Evolutionary conservation across 2,888 invertebrate genomes (phyloP), one percentile per base, ranked within the genome.

Genomic region (Noctua fimbriata): DNA sequence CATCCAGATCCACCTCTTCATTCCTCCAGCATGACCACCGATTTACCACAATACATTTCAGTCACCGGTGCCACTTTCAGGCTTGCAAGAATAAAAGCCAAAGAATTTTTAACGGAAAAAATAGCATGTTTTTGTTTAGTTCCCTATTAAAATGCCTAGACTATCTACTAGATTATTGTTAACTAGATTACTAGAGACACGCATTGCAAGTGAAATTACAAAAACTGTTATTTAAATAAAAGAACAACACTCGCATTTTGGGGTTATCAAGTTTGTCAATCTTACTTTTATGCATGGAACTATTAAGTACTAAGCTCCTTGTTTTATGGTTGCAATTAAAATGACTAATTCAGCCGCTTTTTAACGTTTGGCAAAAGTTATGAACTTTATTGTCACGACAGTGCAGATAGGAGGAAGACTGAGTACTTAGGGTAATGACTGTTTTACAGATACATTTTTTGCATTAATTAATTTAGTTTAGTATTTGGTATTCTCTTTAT

Each of bases 181-280:
- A 47, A 47, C 28, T 55, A 73, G 18, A 65, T 47, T 52, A 36
- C 36, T 58, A 36, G 5, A 47, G 9, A 47, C 16, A 24, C 12
- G 73, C 67, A 60, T 41, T 36, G 24, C n/a, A 66, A 65, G 58
- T n/a, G 24, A 70, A 36, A 44, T 52, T 41, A 32, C 9, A 49
- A 66, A 69, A 66, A 76, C 66, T 10, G 82, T 70, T 65, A 44
- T 52, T 83, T 52, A 4, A 28, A 58, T 52, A 4, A 28, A 58
- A 76, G 44, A 69, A 76, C 32, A 36, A 76, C 41, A 21, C 14
- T 18, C 32, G 28, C 44, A 78, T 71, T 83, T 83, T 83, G 58
- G 24, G 58, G 83, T 81, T 81, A 83, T 44, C 70, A 7, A n/a
- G 41, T 66, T 66, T 70, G 41, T 41, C 47, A 65, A 82, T 82